A percentile compares a stretch with the other conserved stretches of the same genome.
These are phyloP conservation scores for Picathartes gymnocephalus DNA, from an alignment of 2,113 vertebrate species.

Conservation along the genomic window DNA sequence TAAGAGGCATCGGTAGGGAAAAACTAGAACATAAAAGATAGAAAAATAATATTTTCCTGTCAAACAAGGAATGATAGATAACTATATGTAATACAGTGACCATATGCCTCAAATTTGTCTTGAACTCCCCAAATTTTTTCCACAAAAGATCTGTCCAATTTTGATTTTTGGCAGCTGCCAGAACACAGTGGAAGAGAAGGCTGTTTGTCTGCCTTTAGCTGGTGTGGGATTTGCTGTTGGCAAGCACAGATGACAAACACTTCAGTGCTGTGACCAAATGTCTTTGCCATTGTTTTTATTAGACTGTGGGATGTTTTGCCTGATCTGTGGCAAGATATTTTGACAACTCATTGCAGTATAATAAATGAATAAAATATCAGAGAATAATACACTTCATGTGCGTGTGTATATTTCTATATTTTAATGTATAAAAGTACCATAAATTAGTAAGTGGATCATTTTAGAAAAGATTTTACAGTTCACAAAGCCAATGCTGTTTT, in stretches of 20 bases:
- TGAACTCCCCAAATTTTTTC: background rate
- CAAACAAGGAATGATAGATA: background rate
- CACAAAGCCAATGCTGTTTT: background rate
- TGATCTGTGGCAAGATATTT: background rate
- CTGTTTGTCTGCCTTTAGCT: slow-evolving; percentile 34
- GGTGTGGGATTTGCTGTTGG: slow-evolving; percentile 50
- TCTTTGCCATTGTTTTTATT: slow-evolving; percentile 47
- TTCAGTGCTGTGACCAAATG: background rate
- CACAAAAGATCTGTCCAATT: background rate
- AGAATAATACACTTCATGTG: background rate
- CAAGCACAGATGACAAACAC: slow-evolving; percentile 33
- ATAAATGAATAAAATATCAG: background rate
- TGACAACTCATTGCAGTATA: background rate
- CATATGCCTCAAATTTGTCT: slow-evolving; percentile 24
- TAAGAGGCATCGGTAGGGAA: background rate
- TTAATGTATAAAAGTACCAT: background rate
- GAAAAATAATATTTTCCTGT: background rate
- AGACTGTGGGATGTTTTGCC: slow-evolving; percentile 14
- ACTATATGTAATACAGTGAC: background rate
- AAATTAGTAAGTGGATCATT: accelerated
- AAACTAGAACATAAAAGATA: background rate
- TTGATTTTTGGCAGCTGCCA: slow-evolving; percentile 37
- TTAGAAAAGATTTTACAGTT: background rate
- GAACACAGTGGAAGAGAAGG: background rate
- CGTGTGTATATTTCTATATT: background rate